Evolutionary conservation across 1,140 invertebrate species (phyloP), one percentile per base, ranked within the genome.

Genomic region (Trinorchestia longiramus): DNA sequence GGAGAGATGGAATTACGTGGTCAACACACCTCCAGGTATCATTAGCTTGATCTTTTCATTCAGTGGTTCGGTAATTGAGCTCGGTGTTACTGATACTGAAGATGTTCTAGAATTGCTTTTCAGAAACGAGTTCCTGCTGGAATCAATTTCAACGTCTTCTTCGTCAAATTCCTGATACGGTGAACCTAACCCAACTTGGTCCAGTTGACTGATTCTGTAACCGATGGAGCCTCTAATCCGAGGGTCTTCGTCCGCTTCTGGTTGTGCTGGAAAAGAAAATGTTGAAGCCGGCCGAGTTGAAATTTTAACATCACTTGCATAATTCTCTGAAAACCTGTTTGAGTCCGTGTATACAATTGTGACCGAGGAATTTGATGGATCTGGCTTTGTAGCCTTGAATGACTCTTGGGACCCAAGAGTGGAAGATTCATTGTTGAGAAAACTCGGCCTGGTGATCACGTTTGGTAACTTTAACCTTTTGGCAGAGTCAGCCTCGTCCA

Each of bases 141-240:
- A 41, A 90, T 15, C 43, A 42, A 4, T 90, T 41, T 90, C 88
- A 90, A 41, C 42, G 41, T 42, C 88, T 42, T 90, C 43, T 90
- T 90, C 43, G 88, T 90, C 62, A 77, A 77, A 90, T 0, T 43
- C 88, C 17, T 90, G n/a, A 42, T 42, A 94, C 41, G 92, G 44
- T 8, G 92, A 45, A 43, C 23, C 92, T n/a, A 43, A 42, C 28
- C 44, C 43, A 45, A 11, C 43, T 94, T 94, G 15, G 43, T 94
- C 92, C 92, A 94, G 44, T n/a, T 94, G 92, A 94, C 92, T 94
- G 44, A 94, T 94, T 40, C 92, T 94, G 44, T 94, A 94, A 45
- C 92, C 92, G 36, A 94, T 94, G 44, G 92, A 94, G 36, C 92
- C 43, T 45, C 45, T 0, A 45, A 47, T 11, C 11, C 92, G 41